Conservation (phyloP, 2,797 vertebrate species). For the Eulemur mongoz region DNA sequence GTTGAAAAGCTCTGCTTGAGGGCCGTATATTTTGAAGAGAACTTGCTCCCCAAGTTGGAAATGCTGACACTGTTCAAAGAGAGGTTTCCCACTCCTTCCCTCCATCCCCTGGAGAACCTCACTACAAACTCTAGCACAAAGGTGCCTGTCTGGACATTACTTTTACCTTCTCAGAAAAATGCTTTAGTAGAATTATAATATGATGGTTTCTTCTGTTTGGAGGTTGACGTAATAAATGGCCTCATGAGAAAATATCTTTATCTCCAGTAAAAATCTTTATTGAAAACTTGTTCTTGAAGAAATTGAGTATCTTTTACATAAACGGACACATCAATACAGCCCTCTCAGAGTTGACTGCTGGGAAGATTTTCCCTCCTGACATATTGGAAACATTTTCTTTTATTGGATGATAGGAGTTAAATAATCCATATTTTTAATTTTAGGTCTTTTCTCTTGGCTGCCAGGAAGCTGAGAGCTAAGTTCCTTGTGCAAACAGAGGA, state of each 20-base stretch:
- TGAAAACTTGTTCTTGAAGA: neutral
- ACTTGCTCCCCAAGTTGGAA: neutral
- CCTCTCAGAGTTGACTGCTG: neutral
- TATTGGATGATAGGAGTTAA: neutral
- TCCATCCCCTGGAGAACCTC: fast-evolving
- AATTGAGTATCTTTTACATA: neutral
- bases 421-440: neutral
- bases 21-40: fast-evolving
- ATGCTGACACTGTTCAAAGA: neutral
- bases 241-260: neutral
- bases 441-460: neutral
- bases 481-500: neutral
- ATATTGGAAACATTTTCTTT: neutral
- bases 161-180: neutral
- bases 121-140: no score
- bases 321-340: neutral
- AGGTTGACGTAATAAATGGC: neutral
- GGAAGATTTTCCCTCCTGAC: neutral
- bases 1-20: neutral
- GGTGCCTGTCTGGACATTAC: neutral
- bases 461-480: neutral
- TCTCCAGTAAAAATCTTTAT: neutral
- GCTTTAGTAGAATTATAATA: neutral
- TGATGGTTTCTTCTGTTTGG: neutral
- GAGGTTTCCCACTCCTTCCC: no score